phyloP scores from a whole-genome alignment of 2,888 invertebrate species.

The Xestia sexstrigata region DNA sequence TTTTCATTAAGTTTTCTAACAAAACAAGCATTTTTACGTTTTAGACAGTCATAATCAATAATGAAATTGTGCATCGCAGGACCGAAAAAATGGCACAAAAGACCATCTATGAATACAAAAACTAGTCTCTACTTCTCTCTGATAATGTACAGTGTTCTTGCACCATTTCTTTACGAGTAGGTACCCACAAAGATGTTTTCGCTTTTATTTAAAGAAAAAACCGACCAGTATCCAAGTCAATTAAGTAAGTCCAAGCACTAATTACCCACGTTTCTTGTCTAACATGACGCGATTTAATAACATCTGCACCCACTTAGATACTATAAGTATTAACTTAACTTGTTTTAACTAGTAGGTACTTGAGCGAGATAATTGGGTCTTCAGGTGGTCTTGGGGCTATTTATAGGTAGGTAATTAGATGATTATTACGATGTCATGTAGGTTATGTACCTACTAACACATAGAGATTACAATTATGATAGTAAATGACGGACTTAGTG shows the following conservation, averaged over 20 bases:
- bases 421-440: not conserved
- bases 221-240: constrained; percentile 21
- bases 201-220: constrained; percentile 27
- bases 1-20: too few species aligned
- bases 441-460: constrained; percentile 25
- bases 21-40: too few species aligned
- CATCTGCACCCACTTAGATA: constrained; percentile 44
- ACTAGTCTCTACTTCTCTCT: not conserved
- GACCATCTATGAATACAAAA: not conserved
- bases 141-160: not conserved
- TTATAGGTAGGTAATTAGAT: constrained; percentile 35
- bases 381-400: not conserved
- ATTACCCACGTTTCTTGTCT: constrained; percentile 44
- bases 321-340: constrained; percentile 23
- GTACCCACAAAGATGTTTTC: constrained; percentile 14
- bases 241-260: constrained; percentile 33
- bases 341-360: constrained; percentile 21
- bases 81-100: too few species aligned
- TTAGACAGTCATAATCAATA: too few species aligned
- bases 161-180: not conserved
- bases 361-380: constrained; percentile 34
- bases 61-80: too few species aligned
- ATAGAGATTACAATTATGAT: constrained; percentile 20
- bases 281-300: constrained; percentile 44
- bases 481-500: not conserved